These are phyloP conservation scores for Leptinotarsa haldemani DNA, from an alignment of 2,888 invertebrate species.

Conservation along the genomic window DNA sequence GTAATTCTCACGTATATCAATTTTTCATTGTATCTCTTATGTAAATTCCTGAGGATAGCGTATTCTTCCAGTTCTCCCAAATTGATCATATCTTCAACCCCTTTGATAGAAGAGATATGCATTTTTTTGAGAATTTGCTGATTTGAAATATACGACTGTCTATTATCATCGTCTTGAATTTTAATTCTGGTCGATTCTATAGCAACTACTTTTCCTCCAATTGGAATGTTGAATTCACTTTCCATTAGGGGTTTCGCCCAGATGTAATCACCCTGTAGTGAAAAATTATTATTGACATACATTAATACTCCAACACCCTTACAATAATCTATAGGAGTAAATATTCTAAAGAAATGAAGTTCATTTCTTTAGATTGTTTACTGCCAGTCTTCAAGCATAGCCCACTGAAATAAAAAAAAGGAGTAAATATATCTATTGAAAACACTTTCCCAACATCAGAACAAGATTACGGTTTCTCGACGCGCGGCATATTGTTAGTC, in stretches of 20 bases:
- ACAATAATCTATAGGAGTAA: no score
- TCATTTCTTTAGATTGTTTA: no score
- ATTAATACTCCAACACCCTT: no score
- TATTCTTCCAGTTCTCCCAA: conserved; percentile 95
- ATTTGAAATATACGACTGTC: conserved; percentile 73
- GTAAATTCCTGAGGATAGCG: conserved; percentile 90
- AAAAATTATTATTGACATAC: no score
- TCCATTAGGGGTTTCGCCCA: conserved; percentile 84
- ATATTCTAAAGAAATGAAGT: no score
- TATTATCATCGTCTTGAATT: conserved; percentile 86
- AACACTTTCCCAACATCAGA: no score
- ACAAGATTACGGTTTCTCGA: no score
- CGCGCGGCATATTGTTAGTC: no score
- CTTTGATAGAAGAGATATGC: conserved; percentile 81
- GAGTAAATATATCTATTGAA: no score
- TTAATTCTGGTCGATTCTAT: conserved; percentile 81
- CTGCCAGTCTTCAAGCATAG: no score
- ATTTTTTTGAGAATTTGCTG: conserved; percentile 77
- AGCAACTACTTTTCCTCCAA: conserved; percentile 85
- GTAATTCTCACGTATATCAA: conserved; percentile 90
- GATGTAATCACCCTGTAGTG: conserved; percentile 82
- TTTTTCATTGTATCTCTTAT: conserved; percentile 87
- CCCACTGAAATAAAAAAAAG: no score
- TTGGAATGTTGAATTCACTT: conserved; percentile 85
- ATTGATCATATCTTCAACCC: conserved; percentile 96